These are phyloP conservation scores for Coreoperca whiteheadi DNA, from an alignment of 2,113 vertebrate genomes.

Conservation along the genomic window DNA sequence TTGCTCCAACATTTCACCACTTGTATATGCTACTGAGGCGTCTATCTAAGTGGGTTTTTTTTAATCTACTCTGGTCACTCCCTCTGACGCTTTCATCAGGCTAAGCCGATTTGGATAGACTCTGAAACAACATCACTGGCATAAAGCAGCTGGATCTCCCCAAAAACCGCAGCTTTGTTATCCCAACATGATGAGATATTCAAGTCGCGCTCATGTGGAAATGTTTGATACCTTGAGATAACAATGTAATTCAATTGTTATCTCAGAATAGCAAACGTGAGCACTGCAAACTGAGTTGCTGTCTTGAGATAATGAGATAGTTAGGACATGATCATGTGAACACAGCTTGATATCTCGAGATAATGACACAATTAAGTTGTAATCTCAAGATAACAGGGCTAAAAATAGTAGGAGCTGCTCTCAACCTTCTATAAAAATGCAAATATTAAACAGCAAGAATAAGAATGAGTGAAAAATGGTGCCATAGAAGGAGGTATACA, in stretches of 20 bases:
- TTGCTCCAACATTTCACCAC: background rate
- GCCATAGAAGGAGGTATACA: background rate
- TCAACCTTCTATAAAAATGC: background rate
- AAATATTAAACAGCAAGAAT: background rate
- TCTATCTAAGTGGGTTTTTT: conserved; percentile 14
- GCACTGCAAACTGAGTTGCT: conserved; percentile 19
- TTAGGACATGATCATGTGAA: conserved; percentile 25
- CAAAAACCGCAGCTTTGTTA: conserved; percentile 38
- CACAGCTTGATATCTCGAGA: conserved; percentile 22
- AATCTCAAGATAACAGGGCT: conserved; percentile 8
- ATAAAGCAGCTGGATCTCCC: conserved; percentile 48
- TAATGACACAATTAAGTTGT: conserved; percentile 44
- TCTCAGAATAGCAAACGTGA: conserved; percentile 28
- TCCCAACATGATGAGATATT: conserved; percentile 67
- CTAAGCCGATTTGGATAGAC: conserved; percentile 67
- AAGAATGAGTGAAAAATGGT: too few species aligned
- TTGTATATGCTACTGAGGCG: conserved; percentile 1
- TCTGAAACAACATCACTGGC: conserved; percentile 50
- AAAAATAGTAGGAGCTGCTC: background rate
- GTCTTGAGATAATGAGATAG: conserved; percentile 52
- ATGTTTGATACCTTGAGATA: conserved; percentile 64
- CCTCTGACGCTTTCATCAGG: conserved; percentile 51
- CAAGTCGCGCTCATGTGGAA: conserved; percentile 38
- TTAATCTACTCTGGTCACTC: conserved; percentile 31
- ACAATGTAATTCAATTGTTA: conserved; percentile 55